phyloP scores from a whole-genome alignment of 2,113 vertebrate genomes.

The Macrotus californicus region DNA sequence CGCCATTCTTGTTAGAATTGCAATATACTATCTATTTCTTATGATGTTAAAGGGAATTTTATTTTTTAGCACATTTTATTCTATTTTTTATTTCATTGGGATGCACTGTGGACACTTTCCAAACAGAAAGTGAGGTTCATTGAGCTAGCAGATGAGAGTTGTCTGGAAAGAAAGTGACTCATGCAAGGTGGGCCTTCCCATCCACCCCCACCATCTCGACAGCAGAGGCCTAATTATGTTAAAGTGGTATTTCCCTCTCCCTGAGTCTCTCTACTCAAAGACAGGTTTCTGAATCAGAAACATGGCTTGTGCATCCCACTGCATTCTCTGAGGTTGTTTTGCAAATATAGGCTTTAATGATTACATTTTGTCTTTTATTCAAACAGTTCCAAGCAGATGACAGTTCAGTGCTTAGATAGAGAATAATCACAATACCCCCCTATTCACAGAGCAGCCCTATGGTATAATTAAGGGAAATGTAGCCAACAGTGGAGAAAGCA shows the following conservation, averaged over 20 bases:
- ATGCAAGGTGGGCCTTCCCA: not conserved
- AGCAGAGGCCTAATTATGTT: not conserved
- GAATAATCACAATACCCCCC: slow-evolving; percentile 71
- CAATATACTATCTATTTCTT: not conserved
- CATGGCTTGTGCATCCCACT: not conserved
- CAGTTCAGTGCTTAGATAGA: slow-evolving; percentile 64
- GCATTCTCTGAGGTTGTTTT: not conserved
- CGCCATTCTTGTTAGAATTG: not conserved
- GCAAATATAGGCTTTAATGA: not conserved
- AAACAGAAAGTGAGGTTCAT: not conserved
- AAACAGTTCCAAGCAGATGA: slow-evolving; percentile 80
- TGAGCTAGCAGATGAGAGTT: not conserved
- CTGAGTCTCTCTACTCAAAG: not conserved
- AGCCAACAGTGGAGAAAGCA: slow-evolving; percentile 46
- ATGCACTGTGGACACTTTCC: not conserved
- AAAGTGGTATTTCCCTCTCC: not conserved
- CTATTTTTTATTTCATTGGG: not conserved
- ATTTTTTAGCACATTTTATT: not conserved
- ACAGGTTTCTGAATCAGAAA: slow-evolving; percentile 12
- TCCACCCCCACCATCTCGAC: not conserved
- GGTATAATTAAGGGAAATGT: slow-evolving; percentile 78
- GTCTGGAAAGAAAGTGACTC: not conserved
- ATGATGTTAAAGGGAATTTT: not conserved
- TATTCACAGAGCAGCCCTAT: slow-evolving; percentile 77
- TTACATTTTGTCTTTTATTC: slow-evolving; percentile 1